Conservation (phyloP, 2,888 invertebrate genomes). For the Lochmaea crataegi region DNA sequence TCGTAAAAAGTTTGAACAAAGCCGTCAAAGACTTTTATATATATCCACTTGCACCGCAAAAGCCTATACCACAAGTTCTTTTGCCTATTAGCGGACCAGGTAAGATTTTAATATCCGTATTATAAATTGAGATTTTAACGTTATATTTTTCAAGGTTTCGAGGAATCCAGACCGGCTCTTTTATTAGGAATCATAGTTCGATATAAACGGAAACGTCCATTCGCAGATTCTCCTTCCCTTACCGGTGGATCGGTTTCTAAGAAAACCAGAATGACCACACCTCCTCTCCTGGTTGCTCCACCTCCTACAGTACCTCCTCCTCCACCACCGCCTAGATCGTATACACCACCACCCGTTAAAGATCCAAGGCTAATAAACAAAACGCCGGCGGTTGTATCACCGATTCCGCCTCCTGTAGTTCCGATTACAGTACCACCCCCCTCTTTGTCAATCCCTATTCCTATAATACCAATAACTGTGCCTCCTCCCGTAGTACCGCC, state of each 20-base stretch:
- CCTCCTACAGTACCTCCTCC: conserved; percentile 43
- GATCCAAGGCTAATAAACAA: conserved; percentile 55
- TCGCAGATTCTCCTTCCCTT: conserved; percentile 38
- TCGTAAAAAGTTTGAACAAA: conserved; percentile 82
- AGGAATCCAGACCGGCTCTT: conserved; percentile 81
- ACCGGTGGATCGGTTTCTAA: conserved; percentile 36
- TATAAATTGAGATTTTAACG: background rate
- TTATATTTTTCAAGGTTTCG: conserved; percentile 67
- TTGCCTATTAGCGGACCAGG: conserved; percentile 80
- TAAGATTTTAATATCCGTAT: conserved; percentile 43
- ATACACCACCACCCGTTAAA: conserved; percentile 64
- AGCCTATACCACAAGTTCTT: conserved; percentile 76
- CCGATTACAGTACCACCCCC: conserved; percentile 42
- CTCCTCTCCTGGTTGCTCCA: conserved; percentile 41
- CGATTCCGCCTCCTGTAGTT: conserved; percentile 24
- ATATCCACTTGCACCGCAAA: conserved; percentile 83
- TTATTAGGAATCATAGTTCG: conserved; percentile 86
- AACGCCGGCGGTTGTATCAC: conserved; percentile 45
- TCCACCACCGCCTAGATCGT: conserved; percentile 56
- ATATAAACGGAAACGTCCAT: conserved; percentile 67
- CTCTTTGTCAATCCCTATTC: conserved; percentile 27
- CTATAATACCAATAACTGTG: conserved; percentile 21
- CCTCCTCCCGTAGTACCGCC: too few relatives aligned
- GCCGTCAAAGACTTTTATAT: conserved; percentile 95
- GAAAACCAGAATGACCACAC: conserved; percentile 46